phyloP scores from a whole-genome alignment of 1,140 invertebrate species.

The Periplaneta americana region DNA sequence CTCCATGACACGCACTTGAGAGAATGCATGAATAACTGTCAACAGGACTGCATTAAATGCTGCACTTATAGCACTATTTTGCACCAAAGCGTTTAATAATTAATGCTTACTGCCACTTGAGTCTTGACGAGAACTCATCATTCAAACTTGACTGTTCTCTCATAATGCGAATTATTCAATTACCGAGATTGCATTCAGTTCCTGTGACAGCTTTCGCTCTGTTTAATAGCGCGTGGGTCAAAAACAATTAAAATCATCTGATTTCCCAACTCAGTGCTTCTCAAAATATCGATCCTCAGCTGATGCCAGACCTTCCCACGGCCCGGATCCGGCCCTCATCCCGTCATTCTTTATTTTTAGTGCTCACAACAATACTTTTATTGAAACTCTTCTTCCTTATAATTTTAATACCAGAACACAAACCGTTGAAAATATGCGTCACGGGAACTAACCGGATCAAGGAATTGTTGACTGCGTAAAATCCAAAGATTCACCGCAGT shows the following conservation, averaged over 20 bases:
- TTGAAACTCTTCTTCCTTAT: too few species aligned
- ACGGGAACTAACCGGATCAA: too few species aligned
- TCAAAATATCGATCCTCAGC: not conserved
- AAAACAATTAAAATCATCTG: not conserved
- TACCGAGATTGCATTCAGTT: not conserved
- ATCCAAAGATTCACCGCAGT: too few species aligned
- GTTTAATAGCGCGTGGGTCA: not conserved
- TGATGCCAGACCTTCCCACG: not conserved
- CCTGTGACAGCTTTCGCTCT: not conserved
- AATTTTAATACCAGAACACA: too few species aligned
- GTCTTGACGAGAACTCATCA: not conserved
- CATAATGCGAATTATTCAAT: not conserved
- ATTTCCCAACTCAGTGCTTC: not conserved
- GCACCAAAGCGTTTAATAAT: not conserved
- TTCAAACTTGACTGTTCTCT: not conserved
- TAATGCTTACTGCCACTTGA: not conserved
- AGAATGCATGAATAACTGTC: not conserved
- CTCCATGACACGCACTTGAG: not conserved
- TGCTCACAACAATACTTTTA: too few species aligned
- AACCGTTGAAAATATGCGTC: too few species aligned
- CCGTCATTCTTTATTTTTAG: too few species aligned
- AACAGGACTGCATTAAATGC: not conserved
- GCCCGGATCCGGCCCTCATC: not conserved
- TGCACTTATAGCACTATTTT: not conserved
- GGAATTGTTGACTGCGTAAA: too few species aligned